Conservation (phyloP, 2,113 vertebrate genomes). For the Laticauda laticaudata region DNA sequence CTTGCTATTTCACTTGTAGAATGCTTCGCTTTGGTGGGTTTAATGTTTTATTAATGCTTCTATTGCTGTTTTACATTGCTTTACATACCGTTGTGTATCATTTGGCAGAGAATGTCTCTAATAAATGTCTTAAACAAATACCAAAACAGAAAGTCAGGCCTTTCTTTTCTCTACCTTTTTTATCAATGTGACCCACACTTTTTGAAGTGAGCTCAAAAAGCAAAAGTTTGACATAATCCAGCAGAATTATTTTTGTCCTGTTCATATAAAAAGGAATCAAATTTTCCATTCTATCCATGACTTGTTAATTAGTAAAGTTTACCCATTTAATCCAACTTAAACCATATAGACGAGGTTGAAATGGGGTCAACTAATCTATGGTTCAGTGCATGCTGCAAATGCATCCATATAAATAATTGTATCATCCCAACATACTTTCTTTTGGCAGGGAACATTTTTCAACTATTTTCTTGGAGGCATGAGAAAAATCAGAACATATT, state of each 20-base stretch:
- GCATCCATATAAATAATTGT: not conserved
- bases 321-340: not conserved
- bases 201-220: not conserved
- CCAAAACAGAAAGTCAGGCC: not conserved
- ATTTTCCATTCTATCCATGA: not conserved
- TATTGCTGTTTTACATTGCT: not conserved
- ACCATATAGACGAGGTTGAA: not conserved
- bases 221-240: not conserved
- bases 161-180: not conserved
- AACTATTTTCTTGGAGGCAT: not conserved
- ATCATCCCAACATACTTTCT: not conserved
- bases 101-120: not conserved
- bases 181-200: not conserved
- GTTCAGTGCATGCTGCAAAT: not conserved
- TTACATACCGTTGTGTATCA: not conserved
- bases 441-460: not conserved
- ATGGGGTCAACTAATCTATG: not conserved
- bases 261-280: not conserved
- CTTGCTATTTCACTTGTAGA: not conserved
- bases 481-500: not conserved
- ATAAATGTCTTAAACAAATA: not conserved
- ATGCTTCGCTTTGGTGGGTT: not conserved
- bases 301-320: not conserved
- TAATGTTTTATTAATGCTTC: not conserved
- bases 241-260: not conserved